Evolutionary conservation across 30 jellyfish, hydroid and myxozoan genomes (phyloP).

Genomic region (Hydractinia symbiolongicarpus): DNA sequence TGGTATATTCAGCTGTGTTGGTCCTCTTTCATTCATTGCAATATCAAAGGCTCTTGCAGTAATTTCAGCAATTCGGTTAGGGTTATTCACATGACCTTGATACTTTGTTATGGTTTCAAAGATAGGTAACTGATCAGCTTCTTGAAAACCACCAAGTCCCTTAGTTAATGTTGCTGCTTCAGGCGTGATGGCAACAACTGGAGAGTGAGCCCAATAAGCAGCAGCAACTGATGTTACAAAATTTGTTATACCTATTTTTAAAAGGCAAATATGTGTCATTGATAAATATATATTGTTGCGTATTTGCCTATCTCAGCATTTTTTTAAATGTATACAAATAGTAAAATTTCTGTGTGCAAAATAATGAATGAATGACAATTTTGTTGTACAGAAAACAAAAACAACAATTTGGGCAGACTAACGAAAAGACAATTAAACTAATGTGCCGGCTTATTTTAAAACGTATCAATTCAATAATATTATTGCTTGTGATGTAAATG

Average conservation of each 20-base stretch:
- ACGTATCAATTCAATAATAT: too few relatives aligned
- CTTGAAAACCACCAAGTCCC: constrained; percentile 90
- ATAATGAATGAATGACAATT: too few relatives aligned
- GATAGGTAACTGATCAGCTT: constrained; percentile 71
- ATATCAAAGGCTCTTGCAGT: constrained; percentile 73
- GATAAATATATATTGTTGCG: too few relatives aligned
- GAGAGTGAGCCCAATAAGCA: constrained; percentile 91
- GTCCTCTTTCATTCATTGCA: constrained; percentile 83
- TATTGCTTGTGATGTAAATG: too few relatives aligned
- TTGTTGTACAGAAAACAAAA: too few relatives aligned
- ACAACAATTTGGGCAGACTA: too few relatives aligned
- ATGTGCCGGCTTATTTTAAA: too few relatives aligned
- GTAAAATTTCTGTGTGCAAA: too few relatives aligned
- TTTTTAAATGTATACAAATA: too few relatives aligned
- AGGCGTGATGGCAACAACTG: constrained; percentile 83
- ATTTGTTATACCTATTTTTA: constrained; percentile 62
- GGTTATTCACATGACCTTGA: constrained; percentile 84
- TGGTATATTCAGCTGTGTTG: constrained; percentile 81
- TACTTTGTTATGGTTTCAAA: constrained; percentile 57
- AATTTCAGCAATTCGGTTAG: constrained; percentile 72
- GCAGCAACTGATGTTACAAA: constrained; percentile 80
- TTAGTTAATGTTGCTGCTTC: constrained; percentile 82
- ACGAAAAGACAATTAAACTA: too few relatives aligned
- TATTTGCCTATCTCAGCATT: too few relatives aligned
- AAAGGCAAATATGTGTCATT: neutral